Evolutionary conservation across 2,113 vertebrate species (phyloP), one percentile per base, ranked within the genome.

Genomic region (Euleptes europaea): DNA sequence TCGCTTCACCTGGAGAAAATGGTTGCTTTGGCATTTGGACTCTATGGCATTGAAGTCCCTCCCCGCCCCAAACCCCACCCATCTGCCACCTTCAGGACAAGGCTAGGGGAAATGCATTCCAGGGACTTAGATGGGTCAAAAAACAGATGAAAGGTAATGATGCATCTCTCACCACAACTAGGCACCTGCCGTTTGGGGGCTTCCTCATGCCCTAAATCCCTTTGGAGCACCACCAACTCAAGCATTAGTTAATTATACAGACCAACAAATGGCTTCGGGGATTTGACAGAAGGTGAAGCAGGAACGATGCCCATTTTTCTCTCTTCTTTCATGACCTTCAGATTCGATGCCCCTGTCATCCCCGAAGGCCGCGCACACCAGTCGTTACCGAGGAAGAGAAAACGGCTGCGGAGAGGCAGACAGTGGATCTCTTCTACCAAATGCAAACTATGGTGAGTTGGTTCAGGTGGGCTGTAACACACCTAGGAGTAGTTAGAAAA

Each of bases 371-470:
- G 26, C 57, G 42, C 4, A 42, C 21, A 77, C 77, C 54, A 9
- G 72, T 88, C 83, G 12, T 92, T 67, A 73, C 63, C 15, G 12
- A 84, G 69, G 81, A 88, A 92, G 80, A 90, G 44, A 47, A 84
- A 51, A 54, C 93, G 15, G 78, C 31, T 31, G 28, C 0, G 51
- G 74, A 90, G 47, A 92, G 78, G 51, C 71, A 76, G 26, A 91
- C 47, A 84, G 86, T 28, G 57, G 54, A 70, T 8, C 76, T 94
- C 21, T 4, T 76, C 65, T 88, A 57, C 57, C 0, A 12, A 21
- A 81, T 89, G 42, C 63, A 80, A 51, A 76, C 42, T 35, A 78
- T 4, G n/a, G 54, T 90, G 84, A 92, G 79, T 63, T 23, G 57
- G 57, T 84, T 49, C 31, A 70, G n/a, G 70, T 75, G 44, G 31